Conservation (phyloP, 2,797 vertebrate species). For the Acanthurus tractus region DNA sequence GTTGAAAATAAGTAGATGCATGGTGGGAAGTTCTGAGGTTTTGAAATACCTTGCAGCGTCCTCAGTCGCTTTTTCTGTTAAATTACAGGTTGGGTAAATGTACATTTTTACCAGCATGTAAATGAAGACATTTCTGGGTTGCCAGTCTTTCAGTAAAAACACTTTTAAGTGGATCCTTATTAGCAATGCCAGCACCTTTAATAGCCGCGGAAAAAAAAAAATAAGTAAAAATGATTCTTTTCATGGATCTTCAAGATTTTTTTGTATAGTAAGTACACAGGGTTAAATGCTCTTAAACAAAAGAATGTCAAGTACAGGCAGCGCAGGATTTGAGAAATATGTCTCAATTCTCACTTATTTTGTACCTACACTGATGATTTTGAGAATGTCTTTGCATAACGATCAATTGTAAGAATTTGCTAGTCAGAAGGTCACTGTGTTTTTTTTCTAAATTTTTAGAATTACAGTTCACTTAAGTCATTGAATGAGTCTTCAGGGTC, state of each 20-base stretch:
- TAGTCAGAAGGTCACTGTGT: slow-evolving; percentile 72
- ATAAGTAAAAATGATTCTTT: slow-evolving; percentile 42
- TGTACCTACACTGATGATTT: slow-evolving; percentile 64
- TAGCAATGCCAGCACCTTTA: slow-evolving; percentile 78
- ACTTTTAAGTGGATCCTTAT: slow-evolving; percentile 51
- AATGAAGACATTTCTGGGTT: slow-evolving; percentile 36
- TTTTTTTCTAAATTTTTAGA: slow-evolving; percentile 62
- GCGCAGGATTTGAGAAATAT: slow-evolving; percentile 55
- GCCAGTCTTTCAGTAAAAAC: slow-evolving; percentile 44
- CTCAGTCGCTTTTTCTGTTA: slow-evolving; percentile 38
- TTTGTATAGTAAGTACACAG: slow-evolving; percentile 75
- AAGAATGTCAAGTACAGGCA: slow-evolving; percentile 72
- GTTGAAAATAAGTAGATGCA: slow-evolving; percentile 39
- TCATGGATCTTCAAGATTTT: slow-evolving; percentile 52
- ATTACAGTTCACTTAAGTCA: slow-evolving; percentile 34
- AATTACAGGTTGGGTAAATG: slow-evolving; percentile 33
- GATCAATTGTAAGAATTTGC: slow-evolving; percentile 56
- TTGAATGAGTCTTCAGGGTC: slow-evolving; percentile 63
- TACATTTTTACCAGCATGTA: slow-evolving; percentile 66
- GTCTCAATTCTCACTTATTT: slow-evolving; percentile 63
- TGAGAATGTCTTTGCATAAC: slow-evolving; percentile 70
- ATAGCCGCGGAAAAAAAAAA: slow-evolving; percentile 48
- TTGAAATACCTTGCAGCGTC: slow-evolving; percentile 8
- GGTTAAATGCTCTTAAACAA: slow-evolving; percentile 70
- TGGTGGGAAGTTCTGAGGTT: slow-evolving; percentile 6